phyloP scores from a whole-genome alignment of 2,888 invertebrate genomes.

The Lampropteryx suffumata region DNA sequence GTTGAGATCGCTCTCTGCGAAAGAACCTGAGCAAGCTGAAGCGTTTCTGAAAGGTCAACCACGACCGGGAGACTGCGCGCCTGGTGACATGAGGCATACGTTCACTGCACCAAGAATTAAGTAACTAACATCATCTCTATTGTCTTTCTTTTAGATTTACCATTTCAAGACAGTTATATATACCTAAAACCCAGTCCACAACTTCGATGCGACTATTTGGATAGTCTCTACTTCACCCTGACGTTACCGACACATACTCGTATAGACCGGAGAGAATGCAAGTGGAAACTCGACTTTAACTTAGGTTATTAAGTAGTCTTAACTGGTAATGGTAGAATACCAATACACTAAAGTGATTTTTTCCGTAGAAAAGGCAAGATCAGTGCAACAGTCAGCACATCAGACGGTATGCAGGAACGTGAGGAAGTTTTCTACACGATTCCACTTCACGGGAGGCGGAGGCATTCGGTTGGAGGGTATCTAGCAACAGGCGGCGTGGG shows the following conservation, averaged over 20 bases:
- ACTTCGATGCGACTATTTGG: too few relatives aligned
- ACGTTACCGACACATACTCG: too few relatives aligned
- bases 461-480: conserved; percentile 88
- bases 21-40: conserved; percentile 84
- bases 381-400: conserved; percentile 61
- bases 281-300: too few relatives aligned
- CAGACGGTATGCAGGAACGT: conserved; percentile 71
- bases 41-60: conserved; percentile 87
- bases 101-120: conserved; percentile 74
- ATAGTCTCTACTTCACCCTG: too few relatives aligned
- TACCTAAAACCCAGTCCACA: too few relatives aligned
- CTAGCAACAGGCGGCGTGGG: conserved; percentile 71
- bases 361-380: conserved; percentile 72
- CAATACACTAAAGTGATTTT: neutral
- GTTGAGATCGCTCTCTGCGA: conserved; percentile 85
- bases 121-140: conserved; percentile 57
- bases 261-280: too few relatives aligned
- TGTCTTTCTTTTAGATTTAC: too few relatives aligned
- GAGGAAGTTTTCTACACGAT: conserved; percentile 85
- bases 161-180: too few relatives aligned
- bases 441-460: conserved; percentile 73
- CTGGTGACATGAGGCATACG: conserved; percentile 73
- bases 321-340: too few relatives aligned
- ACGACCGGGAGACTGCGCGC: conserved; percentile 86
- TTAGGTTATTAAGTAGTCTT: too few relatives aligned